These are phyloP conservation scores for Nycticorax nycticorax DNA, from an alignment of 2,113 vertebrate genomes.

Conservation along the genomic window DNA sequence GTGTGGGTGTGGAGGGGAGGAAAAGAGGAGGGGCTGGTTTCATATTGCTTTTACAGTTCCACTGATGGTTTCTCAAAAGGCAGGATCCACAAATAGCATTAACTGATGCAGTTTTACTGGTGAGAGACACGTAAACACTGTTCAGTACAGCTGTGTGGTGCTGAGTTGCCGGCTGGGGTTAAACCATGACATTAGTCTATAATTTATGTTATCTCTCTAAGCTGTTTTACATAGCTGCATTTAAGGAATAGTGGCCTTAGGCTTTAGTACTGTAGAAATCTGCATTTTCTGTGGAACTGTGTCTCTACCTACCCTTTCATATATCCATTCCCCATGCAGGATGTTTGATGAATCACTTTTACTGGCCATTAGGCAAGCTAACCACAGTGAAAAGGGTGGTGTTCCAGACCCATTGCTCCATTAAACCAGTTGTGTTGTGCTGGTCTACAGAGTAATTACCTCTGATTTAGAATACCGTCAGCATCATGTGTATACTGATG, in stretches of 20 bases:
- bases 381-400: neutral
- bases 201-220: neutral
- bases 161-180: no score
- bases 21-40: neutral
- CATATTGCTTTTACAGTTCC: neutral
- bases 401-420: neutral
- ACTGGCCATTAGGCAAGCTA: neutral
- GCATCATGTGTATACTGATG: neutral
- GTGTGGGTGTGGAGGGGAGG: neutral
- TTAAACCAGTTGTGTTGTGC: neutral
- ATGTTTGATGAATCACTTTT: neutral
- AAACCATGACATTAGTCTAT: neutral
- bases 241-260: neutral
- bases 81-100: neutral
- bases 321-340: rapidly evolving
- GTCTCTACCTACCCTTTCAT: neutral
- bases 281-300: neutral
- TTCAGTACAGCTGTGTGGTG: neutral
- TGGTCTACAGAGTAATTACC: neutral
- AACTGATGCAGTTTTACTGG: neutral
- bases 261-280: neutral
- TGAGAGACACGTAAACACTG: neutral
- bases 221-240: neutral
- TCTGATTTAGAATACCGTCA: neutral
- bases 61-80: neutral